These are phyloP conservation scores for Actinia equina DNA, from an alignment of 64 coral and sea anemone species.

Conservation along the genomic window DNA sequence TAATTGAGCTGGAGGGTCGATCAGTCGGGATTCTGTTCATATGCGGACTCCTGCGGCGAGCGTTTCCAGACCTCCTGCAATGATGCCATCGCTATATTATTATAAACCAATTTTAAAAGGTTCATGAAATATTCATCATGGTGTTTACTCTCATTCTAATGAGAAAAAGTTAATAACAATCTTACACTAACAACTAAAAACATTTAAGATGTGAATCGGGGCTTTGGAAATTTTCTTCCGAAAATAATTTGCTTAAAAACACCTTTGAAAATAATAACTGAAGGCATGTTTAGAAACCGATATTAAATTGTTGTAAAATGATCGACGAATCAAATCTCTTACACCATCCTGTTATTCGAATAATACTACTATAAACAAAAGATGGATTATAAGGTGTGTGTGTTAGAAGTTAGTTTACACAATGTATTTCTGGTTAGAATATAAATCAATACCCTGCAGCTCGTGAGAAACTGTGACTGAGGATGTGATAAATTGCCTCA, in stretches of 20 bases:
- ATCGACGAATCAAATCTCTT: too few species aligned
- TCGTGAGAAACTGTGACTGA: background rate
- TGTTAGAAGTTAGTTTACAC: constrained; percentile 2
- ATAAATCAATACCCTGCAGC: background rate
- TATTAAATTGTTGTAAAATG: too few species aligned
- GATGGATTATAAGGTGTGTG: background rate
- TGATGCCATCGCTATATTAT: background rate
- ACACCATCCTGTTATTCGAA: background rate
- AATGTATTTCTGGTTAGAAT: background rate
- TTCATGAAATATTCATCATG: background rate
- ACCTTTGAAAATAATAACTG: too few species aligned
- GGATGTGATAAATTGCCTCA: background rate
- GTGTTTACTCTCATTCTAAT: too few species aligned
- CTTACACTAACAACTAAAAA: too few species aligned
- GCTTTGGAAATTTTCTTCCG: too few species aligned
- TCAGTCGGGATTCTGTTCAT: background rate
- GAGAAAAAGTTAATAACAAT: too few species aligned
- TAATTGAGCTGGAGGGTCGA: background rate
- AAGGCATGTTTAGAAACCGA: too few species aligned
- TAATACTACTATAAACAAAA: background rate
- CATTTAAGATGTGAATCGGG: too few species aligned
- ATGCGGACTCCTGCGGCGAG: background rate
- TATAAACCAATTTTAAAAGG: background rate
- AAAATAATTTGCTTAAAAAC: too few species aligned
- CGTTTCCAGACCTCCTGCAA: background rate